Evolutionary conservation across 1,140 invertebrate species (phyloP).

Genomic region (Aradophagus sp.): DNA sequence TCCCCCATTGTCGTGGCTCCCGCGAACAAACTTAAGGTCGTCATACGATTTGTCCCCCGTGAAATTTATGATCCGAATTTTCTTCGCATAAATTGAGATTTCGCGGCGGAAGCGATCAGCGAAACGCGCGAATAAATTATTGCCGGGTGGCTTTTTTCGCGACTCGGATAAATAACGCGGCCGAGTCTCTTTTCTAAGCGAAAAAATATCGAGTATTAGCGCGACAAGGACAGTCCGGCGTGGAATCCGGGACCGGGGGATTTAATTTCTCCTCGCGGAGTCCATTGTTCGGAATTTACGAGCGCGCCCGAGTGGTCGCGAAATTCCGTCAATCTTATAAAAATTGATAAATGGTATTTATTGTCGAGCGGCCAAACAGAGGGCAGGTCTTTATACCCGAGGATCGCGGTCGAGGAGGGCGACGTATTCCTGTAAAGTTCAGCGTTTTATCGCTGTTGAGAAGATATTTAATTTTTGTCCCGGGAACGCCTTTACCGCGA

Average conservation of each 20-base stretch:
- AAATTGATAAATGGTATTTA: slow-evolving; percentile 50
- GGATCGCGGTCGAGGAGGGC: not conserved
- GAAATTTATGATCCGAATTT: slow-evolving; percentile 54
- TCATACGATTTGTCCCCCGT: slow-evolving; percentile 47
- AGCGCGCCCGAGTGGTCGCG: slow-evolving; percentile 13
- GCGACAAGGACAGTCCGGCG: slow-evolving; percentile 3
- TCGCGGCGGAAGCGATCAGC: slow-evolving; percentile 33
- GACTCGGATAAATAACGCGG: slow-evolving; percentile 41
- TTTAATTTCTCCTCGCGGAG: slow-evolving; percentile 37
- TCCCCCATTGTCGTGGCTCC: slow-evolving; percentile 37
- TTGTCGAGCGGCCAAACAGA: slow-evolving; percentile 28
- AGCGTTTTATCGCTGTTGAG: slow-evolving; percentile 65
- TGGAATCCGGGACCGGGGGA: slow-evolving; percentile 24
- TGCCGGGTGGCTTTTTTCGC: slow-evolving; percentile 5
- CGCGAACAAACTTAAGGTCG: slow-evolving; percentile 49
- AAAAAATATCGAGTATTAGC: slow-evolving; percentile 38
- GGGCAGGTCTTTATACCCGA: slow-evolving; percentile 4
- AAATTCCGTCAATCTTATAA: slow-evolving; percentile 35
- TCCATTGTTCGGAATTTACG: slow-evolving; percentile 36
- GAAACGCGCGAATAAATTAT: slow-evolving; percentile 40
- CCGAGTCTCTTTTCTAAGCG: slow-evolving; percentile 12
- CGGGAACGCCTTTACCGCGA: slow-evolving; percentile 61
- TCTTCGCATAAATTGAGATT: slow-evolving; percentile 53
- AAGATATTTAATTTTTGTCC: slow-evolving; percentile 70
- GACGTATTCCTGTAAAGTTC: slow-evolving; percentile 62